Conservation (phyloP, 1,140 invertebrate species). For the Drosophila elegans region DNA sequence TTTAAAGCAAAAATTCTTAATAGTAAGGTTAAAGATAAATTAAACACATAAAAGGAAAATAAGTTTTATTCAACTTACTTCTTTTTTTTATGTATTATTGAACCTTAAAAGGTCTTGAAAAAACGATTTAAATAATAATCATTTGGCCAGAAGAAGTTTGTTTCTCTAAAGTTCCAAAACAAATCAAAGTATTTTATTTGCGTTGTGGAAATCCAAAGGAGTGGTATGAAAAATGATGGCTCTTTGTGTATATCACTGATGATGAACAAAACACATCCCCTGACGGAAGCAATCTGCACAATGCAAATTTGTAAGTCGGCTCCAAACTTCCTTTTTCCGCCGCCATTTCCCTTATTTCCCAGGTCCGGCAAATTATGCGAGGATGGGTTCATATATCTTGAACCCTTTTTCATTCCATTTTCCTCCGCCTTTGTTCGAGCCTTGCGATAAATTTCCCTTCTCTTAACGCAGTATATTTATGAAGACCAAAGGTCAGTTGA, state of each 20-base stretch:
- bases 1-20: no score
- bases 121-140: not conserved
- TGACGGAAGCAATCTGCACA: conserved; percentile 65
- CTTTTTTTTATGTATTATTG: no score
- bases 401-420: conserved; percentile 3
- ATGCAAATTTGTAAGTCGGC: conserved; percentile 64
- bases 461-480: conserved; percentile 11
- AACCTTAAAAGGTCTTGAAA: no score
- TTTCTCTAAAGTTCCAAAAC: not conserved
- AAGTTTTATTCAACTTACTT: no score
- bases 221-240: conserved; percentile 11
- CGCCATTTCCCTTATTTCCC: conserved; percentile 19
- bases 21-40: no score
- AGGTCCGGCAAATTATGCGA: conserved; percentile 30
- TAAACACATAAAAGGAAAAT: no score
- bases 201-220: not conserved
- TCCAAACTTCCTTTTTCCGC: conserved; percentile 37
- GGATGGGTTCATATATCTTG: conserved; percentile 14
- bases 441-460: conserved; percentile 3
- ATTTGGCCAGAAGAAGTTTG: no score
- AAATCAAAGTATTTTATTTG: not conserved
- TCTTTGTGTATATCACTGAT: conserved; percentile 13
- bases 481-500: conserved; percentile 16
- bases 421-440: not conserved
- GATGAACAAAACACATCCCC: conserved; percentile 39